Conservation (phyloP, 2,113 vertebrate species). For the Gracilinanus agilis region DNA sequence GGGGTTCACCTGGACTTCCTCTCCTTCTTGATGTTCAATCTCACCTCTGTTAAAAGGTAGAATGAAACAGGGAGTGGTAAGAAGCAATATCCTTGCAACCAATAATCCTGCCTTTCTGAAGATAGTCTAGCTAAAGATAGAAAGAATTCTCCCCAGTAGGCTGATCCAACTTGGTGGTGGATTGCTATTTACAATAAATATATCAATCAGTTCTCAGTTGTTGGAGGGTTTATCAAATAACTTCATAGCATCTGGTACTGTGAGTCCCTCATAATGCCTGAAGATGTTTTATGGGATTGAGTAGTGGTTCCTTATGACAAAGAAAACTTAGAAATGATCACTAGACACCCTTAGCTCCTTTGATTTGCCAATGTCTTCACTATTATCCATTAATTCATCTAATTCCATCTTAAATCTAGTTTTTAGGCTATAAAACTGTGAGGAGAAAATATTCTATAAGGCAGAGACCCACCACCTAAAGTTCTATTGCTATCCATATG, state of each 20-base stretch:
- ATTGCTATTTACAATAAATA: neutral
- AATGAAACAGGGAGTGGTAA: neutral
- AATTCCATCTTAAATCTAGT: neutral
- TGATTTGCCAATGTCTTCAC: neutral
- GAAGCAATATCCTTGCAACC: neutral
- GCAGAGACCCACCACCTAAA: neutral
- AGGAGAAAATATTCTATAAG: neutral
- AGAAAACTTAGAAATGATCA: neutral
- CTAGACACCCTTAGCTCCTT: neutral
- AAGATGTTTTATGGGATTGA: neutral
- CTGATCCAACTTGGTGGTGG: neutral
- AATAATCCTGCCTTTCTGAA: neutral
- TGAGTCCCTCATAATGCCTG: neutral
- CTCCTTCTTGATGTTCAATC: neutral
- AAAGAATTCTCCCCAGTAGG: neutral
- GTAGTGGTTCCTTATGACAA: neutral
- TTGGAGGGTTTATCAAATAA: neutral
- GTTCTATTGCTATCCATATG: neutral
- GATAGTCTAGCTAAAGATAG: neutral
- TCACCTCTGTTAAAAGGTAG: neutral
- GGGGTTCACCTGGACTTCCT: neutral
- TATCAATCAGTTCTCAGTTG: neutral
- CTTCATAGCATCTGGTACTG: neutral
- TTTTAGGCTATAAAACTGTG: neutral
- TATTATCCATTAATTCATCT: neutral